Evolutionary conservation across 2,888 invertebrate species (phyloP).

Genomic region (Neria commutata): DNA sequence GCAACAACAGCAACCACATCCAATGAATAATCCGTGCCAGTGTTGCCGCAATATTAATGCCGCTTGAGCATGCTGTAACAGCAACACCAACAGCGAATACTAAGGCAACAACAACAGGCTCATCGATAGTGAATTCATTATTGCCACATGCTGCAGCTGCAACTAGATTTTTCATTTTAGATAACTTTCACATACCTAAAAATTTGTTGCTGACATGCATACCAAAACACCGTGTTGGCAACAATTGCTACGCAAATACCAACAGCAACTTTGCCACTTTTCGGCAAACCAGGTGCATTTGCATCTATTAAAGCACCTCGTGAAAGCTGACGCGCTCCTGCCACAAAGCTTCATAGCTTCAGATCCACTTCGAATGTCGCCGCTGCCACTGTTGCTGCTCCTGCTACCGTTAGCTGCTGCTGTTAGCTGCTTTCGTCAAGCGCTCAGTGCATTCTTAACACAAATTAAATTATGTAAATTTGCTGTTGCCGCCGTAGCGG

Average conservation of each 20-base stretch:
- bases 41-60: constrained; percentile 2
- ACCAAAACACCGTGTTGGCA: not conserved
- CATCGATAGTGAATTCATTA: not conserved
- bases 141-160: not conserved
- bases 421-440: not conserved
- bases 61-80: not conserved
- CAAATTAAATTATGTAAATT: constrained; percentile 6
- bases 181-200: not conserved
- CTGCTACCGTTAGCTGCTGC: not conserved
- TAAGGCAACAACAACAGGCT: not conserved
- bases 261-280: too few relatives aligned
- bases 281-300: too few relatives aligned
- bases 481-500: not conserved
- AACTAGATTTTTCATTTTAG: not conserved
- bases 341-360: too few relatives aligned
- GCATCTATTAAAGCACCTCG: too few relatives aligned
- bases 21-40: too few relatives aligned
- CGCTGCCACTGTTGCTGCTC: not conserved
- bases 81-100: not conserved
- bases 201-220: not conserved
- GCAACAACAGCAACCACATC: not conserved
- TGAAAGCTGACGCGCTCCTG: too few relatives aligned
- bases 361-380: not conserved
- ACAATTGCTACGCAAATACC: not conserved
- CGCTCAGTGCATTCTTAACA: not conserved